Evolutionary conservation across 2,113 vertebrate species (phyloP).

Genomic region (Hippocampus comes): DNA sequence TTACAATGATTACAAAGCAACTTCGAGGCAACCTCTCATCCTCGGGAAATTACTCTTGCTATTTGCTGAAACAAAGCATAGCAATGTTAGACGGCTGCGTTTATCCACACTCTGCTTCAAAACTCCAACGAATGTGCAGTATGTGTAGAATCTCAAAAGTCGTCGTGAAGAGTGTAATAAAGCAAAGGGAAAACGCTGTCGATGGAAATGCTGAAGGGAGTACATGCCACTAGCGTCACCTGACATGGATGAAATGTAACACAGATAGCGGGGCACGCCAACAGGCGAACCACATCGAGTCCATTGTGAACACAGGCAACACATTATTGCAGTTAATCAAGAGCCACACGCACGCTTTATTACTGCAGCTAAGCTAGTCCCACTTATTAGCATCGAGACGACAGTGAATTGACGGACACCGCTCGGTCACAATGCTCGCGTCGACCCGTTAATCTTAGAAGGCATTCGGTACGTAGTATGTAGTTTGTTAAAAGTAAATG

Average conservation of each 20-base stretch:
- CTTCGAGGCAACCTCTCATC: constrained; percentile 17
- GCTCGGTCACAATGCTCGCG: not conserved
- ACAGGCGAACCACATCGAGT: not conserved
- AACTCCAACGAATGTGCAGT: not conserved
- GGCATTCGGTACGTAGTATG: not conserved
- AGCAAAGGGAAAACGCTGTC: not conserved
- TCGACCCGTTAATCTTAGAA: not conserved
- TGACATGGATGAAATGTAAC: not conserved
- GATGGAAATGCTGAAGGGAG: not conserved
- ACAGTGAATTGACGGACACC: not conserved
- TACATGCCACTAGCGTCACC: not conserved
- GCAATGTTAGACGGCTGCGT: not conserved
- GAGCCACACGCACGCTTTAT: not conserved
- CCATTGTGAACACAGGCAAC: not conserved
- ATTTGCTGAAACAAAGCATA: constrained; percentile 46
- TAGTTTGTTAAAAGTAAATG: not conserved
- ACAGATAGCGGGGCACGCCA: not conserved
- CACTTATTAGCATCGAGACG: not conserved
- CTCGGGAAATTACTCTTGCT: constrained; percentile 30
- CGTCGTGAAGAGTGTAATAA: too few relatives aligned
- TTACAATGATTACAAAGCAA: not conserved
- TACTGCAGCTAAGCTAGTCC: not conserved
- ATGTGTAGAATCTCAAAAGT: not conserved
- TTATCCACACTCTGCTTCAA: not conserved
- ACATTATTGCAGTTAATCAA: not conserved